Evolutionary conservation across 2,888 invertebrate species (phyloP).

Genomic region (Oligia strigilis): DNA sequence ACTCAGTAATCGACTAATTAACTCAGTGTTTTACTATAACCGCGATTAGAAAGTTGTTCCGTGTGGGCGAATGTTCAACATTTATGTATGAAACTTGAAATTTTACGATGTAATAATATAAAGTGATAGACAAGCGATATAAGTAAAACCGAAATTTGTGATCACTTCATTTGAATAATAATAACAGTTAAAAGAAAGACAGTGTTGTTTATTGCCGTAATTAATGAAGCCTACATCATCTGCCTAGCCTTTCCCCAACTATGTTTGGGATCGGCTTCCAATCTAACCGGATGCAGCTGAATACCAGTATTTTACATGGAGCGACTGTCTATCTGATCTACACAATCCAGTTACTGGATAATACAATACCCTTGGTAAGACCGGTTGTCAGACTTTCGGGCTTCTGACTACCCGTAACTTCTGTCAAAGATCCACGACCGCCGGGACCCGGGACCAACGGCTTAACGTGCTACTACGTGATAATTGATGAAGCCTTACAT

Average conservation of each 20-base stretch:
- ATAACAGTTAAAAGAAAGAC: slow-evolving; percentile 52
- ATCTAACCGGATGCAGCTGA: too few relatives aligned
- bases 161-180: slow-evolving; percentile 65
- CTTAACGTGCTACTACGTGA: too few relatives aligned
- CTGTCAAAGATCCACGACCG: too few relatives aligned
- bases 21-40: slow-evolving; percentile 62
- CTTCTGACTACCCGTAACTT: too few relatives aligned
- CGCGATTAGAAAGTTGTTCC: slow-evolving; percentile 68
- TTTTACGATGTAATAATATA: slow-evolving; percentile 64
- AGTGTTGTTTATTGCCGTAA: slow-evolving; percentile 22
- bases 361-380: too few relatives aligned
- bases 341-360: too few relatives aligned
- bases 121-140: slow-evolving; percentile 56
- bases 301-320: too few relatives aligned
- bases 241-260: too few relatives aligned
- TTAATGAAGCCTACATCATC: slow-evolving; percentile 5
- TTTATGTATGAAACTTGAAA: slow-evolving; percentile 61
- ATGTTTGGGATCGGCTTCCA: too few relatives aligned
- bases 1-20: slow-evolving; percentile 68
- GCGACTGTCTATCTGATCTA: too few relatives aligned
- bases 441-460: too few relatives aligned
- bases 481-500: slow-evolving; percentile 17
- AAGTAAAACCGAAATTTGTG: slow-evolving; percentile 49
- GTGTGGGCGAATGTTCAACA: slow-evolving; percentile 64
- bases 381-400: too few relatives aligned